Conservation (phyloP, 2,797 vertebrate genomes). For the Mormyrus proboscirostris region DNA sequence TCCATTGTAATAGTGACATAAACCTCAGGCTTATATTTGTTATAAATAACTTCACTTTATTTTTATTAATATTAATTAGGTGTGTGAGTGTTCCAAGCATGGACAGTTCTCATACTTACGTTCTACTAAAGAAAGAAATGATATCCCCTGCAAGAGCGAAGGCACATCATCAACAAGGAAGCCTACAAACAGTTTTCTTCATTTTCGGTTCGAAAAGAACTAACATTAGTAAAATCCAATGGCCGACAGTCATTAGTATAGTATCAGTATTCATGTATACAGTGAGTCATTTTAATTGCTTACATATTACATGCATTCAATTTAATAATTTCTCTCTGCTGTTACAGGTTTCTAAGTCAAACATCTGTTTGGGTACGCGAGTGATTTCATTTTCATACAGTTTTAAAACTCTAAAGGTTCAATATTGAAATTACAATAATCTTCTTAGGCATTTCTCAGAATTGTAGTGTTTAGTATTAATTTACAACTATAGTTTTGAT, state of each 20-base stretch:
- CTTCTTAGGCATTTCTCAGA: slow-evolving; percentile 65
- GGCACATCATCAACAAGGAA: background rate
- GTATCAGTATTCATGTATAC: slow-evolving; percentile 25
- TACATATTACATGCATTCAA: slow-evolving; percentile 57
- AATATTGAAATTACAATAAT: slow-evolving; percentile 72
- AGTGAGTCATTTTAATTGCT: slow-evolving; percentile 58
- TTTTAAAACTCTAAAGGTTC: slow-evolving; percentile 49
- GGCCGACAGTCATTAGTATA: background rate
- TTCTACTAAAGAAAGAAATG: background rate
- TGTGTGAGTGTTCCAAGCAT: background rate
- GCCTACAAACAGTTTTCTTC: background rate
- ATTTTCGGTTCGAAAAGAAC: background rate
- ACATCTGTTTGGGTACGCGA: slow-evolving; percentile 56
- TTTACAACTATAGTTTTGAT: slow-evolving; percentile 2
- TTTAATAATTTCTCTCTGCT: slow-evolving; percentile 42
- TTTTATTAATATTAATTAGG: background rate
- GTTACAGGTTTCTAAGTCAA: slow-evolving; percentile 38
- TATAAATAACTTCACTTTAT: background rate
- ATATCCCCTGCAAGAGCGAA: background rate
- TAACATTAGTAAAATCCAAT: background rate
- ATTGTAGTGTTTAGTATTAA: slow-evolving; percentile 53
- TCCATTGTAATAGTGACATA: background rate
- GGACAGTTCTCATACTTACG: background rate
- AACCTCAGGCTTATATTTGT: background rate
- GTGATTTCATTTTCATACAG: slow-evolving; percentile 52